Evolutionary conservation across 2,113 vertebrate species (phyloP).

Genomic region (Petaurus breviceps): DNA sequence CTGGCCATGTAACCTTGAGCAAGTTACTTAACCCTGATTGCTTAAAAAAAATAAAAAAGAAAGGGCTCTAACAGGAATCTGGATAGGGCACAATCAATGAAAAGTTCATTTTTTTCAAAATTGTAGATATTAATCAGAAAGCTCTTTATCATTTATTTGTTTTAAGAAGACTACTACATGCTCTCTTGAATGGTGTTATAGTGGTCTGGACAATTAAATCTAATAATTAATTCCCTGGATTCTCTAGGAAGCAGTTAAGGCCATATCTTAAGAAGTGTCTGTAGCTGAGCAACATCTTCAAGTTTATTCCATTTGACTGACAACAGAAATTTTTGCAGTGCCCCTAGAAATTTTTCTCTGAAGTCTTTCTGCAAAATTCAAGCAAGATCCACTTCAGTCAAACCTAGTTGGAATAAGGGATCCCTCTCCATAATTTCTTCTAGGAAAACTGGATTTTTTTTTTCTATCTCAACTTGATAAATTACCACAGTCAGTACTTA

Average conservation of each 20-base stretch:
- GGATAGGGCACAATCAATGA: conserved; percentile 96
- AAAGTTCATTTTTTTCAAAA: conserved; percentile 98
- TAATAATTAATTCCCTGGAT: no score
- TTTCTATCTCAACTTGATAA: conserved; percentile 96
- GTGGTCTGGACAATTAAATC: no score
- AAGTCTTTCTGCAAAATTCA: conserved; percentile 97
- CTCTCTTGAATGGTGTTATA: no score
- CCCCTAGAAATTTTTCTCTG: conserved; percentile 94
- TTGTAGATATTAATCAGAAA: conserved; percentile 97
- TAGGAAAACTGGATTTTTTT: conserved; percentile 94
- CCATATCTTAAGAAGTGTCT: no score
- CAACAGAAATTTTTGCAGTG: conserved; percentile 94
- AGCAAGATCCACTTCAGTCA: conserved; percentile 98
- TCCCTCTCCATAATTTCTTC: conserved; percentile 99
- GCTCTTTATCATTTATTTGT: conserved; percentile 89
- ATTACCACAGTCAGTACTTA: conserved; percentile 87
- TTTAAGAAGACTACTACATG: no score
- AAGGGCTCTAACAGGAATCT: conserved; percentile 95
- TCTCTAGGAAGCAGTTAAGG: no score
- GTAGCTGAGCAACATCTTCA: conserved; percentile 95
- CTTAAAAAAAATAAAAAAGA: no score
- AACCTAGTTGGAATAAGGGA: conserved; percentile 95
- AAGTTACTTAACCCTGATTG: no score
- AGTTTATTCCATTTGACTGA: conserved; percentile 99
- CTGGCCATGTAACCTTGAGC: no score